phyloP scores from a whole-genome alignment of 2,888 invertebrate genomes.

The Heliconius cydno region DNA sequence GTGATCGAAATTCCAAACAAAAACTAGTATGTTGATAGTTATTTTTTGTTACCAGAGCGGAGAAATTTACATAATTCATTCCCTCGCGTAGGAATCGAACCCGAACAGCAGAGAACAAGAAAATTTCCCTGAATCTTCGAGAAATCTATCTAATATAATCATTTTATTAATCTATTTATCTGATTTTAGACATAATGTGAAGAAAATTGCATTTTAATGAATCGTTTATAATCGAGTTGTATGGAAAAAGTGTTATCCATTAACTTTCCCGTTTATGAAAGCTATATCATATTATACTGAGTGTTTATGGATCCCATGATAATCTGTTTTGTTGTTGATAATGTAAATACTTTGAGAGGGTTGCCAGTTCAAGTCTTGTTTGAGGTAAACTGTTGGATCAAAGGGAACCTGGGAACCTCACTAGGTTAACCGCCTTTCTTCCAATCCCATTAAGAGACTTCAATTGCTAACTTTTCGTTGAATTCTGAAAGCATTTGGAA shows the following conservation, averaged over 20 bases:
- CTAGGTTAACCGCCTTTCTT: no score
- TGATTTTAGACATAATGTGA: conserved; percentile 15
- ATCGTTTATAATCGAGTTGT: conserved; percentile 19
- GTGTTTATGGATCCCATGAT: not conserved
- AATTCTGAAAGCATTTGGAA: no score
- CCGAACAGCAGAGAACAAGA: not conserved
- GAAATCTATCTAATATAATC: not conserved
- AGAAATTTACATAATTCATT: no score
- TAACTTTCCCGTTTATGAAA: conserved; percentile 25
- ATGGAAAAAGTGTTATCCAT: conserved; percentile 19
- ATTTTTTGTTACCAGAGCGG: no score
- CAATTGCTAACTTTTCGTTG: no score
- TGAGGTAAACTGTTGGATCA: not conserved
- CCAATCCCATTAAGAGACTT: no score
- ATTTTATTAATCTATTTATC: conserved; percentile 17
- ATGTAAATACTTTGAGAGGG: not conserved
- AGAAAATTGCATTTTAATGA: conserved; percentile 27
- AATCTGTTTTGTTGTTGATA: not conserved
- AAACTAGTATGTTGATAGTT: no score
- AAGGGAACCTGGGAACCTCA: no score
- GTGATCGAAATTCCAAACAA: no score
- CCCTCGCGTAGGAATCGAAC: no score
- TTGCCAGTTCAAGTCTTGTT: not conserved
- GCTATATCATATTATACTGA: not conserved
- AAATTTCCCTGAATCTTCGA: conserved; percentile 3